Evolutionary conservation across 1,140 invertebrate genomes (phyloP).

Genomic region (Tenebrio molitor): DNA sequence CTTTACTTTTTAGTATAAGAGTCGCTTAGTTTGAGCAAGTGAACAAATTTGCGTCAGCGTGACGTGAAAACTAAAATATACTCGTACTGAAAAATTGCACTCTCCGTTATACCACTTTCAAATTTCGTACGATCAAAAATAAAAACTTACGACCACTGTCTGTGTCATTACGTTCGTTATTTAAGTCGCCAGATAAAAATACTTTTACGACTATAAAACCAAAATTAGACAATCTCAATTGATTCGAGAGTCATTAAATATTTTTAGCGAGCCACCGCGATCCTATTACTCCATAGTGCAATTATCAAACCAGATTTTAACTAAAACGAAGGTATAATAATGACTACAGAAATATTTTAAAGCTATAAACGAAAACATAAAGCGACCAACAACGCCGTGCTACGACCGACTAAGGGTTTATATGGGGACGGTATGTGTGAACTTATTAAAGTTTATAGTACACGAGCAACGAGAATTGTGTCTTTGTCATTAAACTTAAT

Average conservation of each 20-base stretch:
- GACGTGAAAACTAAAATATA: constrained; percentile 9
- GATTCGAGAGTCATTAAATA: constrained; percentile 8
- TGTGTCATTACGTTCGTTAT: background rate
- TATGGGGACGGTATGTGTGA: no score
- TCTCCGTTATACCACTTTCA: background rate
- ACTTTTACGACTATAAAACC: constrained; percentile 24
- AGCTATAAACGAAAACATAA: no score
- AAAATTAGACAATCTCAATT: constrained; percentile 12
- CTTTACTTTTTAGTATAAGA: no score
- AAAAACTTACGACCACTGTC: constrained; percentile 21
- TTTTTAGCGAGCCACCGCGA: background rate
- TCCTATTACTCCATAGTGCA: background rate
- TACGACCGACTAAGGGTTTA: no score
- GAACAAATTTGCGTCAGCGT: constrained; percentile 1
- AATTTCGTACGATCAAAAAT: constrained; percentile 19
- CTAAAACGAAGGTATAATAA: background rate
- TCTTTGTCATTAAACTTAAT: background rate
- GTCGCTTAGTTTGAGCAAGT: no score
- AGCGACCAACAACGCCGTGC: no score
- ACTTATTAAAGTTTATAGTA: no score
- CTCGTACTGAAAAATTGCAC: no score
- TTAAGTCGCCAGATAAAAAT: constrained; percentile 10
- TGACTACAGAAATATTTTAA: no score
- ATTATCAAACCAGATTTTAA: background rate
- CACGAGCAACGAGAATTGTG: no score